Evolutionary conservation across 2,113 vertebrate genomes (phyloP).

Genomic region (Mola mola): DNA sequence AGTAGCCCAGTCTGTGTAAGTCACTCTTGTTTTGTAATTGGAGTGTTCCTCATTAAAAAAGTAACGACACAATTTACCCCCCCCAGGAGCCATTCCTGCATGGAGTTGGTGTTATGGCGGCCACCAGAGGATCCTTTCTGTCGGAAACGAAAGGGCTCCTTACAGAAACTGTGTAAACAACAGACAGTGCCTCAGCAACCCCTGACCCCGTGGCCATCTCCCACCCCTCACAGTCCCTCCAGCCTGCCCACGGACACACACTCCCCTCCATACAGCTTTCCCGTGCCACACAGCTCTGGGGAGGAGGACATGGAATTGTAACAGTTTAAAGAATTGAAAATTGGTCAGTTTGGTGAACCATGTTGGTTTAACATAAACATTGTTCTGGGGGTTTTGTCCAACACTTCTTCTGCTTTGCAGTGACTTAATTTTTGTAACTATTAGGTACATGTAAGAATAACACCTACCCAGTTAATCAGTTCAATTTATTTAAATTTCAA

Average conservation of each 20-base stretch:
- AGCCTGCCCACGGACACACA: constrained; percentile 48
- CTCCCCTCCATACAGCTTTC: constrained; percentile 57
- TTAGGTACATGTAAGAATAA: constrained; percentile 5
- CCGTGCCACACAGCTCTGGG: constrained; percentile 50
- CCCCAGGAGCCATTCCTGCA: constrained; percentile 83
- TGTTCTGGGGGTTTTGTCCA: constrained; percentile 28
- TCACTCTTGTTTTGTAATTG: constrained; percentile 20
- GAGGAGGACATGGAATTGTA: constrained; percentile 87
- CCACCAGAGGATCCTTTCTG: constrained; percentile 80
- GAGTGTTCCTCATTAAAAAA: not conserved
- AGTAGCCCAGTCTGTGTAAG: constrained; percentile 84
- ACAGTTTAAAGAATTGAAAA: constrained; percentile 9
- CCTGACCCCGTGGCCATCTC: constrained; percentile 59
- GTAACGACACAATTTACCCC: not conserved
- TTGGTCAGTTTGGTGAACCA: constrained; percentile 15
- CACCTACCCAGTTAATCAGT: not conserved
- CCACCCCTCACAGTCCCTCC: constrained; percentile 39
- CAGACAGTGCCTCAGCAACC: constrained; percentile 63
- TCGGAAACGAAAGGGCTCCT: constrained; percentile 74
- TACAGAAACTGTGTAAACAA: constrained; percentile 80
- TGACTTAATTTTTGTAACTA: constrained; percentile 12
- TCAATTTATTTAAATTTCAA: not conserved
- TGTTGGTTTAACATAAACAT: constrained; percentile 6
- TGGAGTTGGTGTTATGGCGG: constrained; percentile 86
- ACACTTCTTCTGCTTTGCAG: constrained; percentile 27